Base-by-base conservation (phyloP, 2,888 invertebrate genomes). In the Orchesella flavescens region DNA sequence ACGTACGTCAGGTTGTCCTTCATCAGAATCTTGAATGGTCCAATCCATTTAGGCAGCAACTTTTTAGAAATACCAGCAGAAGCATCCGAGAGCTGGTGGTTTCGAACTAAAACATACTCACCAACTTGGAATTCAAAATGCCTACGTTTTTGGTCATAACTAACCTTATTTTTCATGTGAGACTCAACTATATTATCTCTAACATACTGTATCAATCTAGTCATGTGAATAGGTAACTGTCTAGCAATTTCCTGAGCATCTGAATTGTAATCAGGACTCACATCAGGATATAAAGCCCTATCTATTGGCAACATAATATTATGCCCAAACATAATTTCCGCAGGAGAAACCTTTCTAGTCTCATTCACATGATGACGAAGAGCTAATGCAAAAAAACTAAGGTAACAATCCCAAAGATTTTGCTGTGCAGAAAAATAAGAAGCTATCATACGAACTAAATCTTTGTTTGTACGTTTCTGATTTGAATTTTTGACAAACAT, bases 381-480 rank as follows among this genome's bases (percentile, higher is more conserved):
- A 57, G 61, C 79, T n/a, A 68, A 34, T 21, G 77, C 77, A 24
- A 77, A 69, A n/a, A 66, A 13, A 34, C 57, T 55, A 15, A 72
- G 19, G 17, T 72, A 49, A 17, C 23, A 44, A 43, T 74, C 74
- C 63, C 74, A 74, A 13, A 46, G 5, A 3, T 74, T 34, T 57
- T 74, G 74, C 0, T 74, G 34, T 63, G n/a, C 63, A 7, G 57
- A 17, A 63, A 24, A 10, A 49, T 61, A 74, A 17, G 43, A 59
- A 5, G 63, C 46, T 0, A 74, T 74, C 74, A 63, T 74, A 9
- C 63, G 4, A 19, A 44, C 74, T 19, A 74, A 12, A 74, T 74
- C 61, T 49, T 74, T 83, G 34, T 86, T 84, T 53, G 55, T 74
- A 13, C 74, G 12, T 17, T 81, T 79, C 84, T 55, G 13, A n/a